These are phyloP conservation scores for Falco cherrug DNA, from an alignment of 2,797 vertebrate species.

Conservation along the genomic window DNA sequence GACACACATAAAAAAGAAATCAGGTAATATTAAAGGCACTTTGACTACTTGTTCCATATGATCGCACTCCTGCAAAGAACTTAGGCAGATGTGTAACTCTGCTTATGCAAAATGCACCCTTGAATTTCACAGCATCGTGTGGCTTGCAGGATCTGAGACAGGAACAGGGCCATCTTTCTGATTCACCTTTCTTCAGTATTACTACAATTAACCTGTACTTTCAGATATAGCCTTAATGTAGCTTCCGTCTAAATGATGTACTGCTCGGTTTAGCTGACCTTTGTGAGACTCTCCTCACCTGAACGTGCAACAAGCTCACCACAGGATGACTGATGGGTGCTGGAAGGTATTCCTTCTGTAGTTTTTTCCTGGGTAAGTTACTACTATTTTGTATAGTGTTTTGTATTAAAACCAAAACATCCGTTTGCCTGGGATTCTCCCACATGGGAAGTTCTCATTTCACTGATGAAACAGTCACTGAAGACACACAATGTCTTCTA, in stretches of 20 bases:
- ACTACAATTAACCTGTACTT: background rate
- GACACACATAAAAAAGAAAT: slow-evolving; percentile 51
- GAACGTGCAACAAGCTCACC: background rate
- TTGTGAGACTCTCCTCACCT: background rate
- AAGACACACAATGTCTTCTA: background rate
- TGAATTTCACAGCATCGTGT: background rate
- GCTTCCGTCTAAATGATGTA: background rate
- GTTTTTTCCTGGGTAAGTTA: background rate
- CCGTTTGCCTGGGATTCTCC: background rate
- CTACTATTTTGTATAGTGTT: background rate
- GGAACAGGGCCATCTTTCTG: background rate
- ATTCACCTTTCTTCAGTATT: background rate
- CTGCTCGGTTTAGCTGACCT: background rate
- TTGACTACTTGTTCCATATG: slow-evolving; percentile 64
- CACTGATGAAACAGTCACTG: slow-evolving; percentile 1
- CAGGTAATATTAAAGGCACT: slow-evolving; percentile 63
- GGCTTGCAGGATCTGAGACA: background rate
- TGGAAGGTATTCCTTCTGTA: background rate
- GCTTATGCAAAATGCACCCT: background rate
- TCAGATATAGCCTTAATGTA: background rate
- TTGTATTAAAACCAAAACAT: background rate
- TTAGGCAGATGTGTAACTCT: slow-evolving; percentile 5
- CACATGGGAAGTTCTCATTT: background rate
- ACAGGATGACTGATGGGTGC: background rate
- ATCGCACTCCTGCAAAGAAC: slow-evolving; percentile 17